Conservation (phyloP, 2,888 invertebrate species). For the Polydrusus cervinus region DNA sequence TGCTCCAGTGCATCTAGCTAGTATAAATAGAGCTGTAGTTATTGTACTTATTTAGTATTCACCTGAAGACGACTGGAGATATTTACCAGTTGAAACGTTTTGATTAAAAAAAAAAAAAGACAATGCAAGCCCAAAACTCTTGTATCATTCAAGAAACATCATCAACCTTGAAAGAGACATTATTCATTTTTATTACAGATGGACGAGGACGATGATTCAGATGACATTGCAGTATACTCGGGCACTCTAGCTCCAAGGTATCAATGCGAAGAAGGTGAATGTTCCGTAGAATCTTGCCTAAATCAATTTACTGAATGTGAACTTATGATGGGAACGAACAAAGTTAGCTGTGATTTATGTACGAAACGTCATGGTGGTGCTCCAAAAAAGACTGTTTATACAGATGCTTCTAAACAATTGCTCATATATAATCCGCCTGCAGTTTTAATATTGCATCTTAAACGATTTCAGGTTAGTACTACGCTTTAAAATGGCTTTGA, state of each 20-base stretch:
- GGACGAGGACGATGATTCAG: constrained; percentile 64
- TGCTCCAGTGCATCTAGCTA: too few relatives aligned
- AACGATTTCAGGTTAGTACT: constrained; percentile 88
- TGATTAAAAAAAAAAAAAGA: too few relatives aligned
- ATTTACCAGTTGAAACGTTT: too few relatives aligned
- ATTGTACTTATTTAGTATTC: too few relatives aligned
- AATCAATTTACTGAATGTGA: constrained; percentile 95
- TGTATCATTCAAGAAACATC: too few relatives aligned
- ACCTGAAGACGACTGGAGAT: too few relatives aligned
- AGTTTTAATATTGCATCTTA: constrained; percentile 94
- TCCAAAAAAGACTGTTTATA: constrained; percentile 83
- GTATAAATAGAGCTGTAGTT: too few relatives aligned
- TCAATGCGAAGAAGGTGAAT: constrained; percentile 84
- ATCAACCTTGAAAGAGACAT: too few relatives aligned
- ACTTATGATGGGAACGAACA: constrained; percentile 92
- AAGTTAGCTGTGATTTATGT: constrained; percentile 93
- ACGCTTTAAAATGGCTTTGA: too few relatives aligned
- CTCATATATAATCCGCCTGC: constrained; percentile 94
- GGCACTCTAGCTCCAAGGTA: constrained; percentile 77
- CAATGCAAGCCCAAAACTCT: too few relatives aligned
- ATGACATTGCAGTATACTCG: constrained; percentile 60
- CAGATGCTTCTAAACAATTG: constrained; percentile 88
- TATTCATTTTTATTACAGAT: constrained; percentile 64
- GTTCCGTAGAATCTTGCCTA: constrained; percentile 91
- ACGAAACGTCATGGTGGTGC: constrained; percentile 82